Base-by-base conservation (phyloP, 1,140 invertebrate species). In the Caerostris extrusa region DNA sequence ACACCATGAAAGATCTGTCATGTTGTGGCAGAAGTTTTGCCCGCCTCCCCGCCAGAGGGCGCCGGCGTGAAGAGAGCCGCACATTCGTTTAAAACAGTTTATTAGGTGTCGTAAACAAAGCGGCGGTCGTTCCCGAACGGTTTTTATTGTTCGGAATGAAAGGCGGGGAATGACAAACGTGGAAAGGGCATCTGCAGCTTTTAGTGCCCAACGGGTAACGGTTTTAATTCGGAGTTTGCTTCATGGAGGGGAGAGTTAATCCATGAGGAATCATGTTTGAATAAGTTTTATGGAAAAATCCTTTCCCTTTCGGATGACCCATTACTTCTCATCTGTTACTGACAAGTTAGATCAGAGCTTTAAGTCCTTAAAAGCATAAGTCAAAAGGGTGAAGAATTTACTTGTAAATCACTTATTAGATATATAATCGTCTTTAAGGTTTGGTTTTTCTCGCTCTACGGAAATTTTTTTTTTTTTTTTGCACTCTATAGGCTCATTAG, bases 71-170 rank as follows among this genome's bases (percentile, higher is more conserved):
- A 5, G 82, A 34, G 82, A 14, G 53, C 82, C 10, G 14, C 56
- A 17, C n/a, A 83, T 83, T 58, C 82, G 57, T 83, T 57, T 83
- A 57, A n/a, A 64, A 83, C 82, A 58, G 82, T 83, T 83, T 83
- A 83, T 83, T 83, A 83, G 82, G 55, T 58, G 82, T 83, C 82
- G 82, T 83, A 83, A 83, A 83, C 82, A 83, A 83, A 83, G 82
- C 55, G 61, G 53, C 82, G 82, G 17, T 58, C 82, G 82, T 83
- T 83, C 55, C 34, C 12, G 19, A 83, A 83, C 82, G 14, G 55
- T 17, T 83, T 83, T 83, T 83, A 83, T 83, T 83, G 82, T 83
- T 83, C 17, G 53, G 82, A 83, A 83, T 56, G 82, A 83, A 83
- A 83, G 82, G 82, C 71, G 55, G 12, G 82, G 56, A 77, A 77